Conservation (phyloP, 2,113 vertebrate genomes). For the Phalacrocorax carbo region DNA sequence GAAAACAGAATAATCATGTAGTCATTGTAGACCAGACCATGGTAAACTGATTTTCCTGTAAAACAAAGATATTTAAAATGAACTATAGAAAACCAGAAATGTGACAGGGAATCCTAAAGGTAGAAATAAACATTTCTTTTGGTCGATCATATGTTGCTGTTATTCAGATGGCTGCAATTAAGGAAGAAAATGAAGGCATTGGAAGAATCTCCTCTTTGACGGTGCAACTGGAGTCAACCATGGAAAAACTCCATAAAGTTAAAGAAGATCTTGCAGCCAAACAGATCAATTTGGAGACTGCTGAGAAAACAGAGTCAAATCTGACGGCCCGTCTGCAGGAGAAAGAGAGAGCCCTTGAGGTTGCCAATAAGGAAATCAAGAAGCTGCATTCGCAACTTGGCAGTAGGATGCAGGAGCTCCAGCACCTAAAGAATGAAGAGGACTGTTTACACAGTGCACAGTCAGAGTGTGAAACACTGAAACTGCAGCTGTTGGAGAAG, state of each 20-base stretch:
- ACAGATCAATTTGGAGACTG: constrained; percentile 58
- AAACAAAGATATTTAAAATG: background rate
- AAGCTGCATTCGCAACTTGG: constrained; percentile 67
- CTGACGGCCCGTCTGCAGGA: constrained; percentile 53
- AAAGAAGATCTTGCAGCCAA: constrained; percentile 52
- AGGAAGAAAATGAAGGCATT: constrained; percentile 68
- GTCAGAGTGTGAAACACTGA: constrained; percentile 61
- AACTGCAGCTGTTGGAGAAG: constrained; percentile 67
- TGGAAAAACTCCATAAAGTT: constrained; percentile 63
- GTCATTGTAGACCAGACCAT: background rate
- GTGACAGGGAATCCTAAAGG: background rate
- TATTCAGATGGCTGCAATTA: constrained; percentile 66
- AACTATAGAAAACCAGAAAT: background rate
- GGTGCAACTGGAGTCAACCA: constrained; percentile 66
- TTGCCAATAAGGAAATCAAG: constrained; percentile 42
- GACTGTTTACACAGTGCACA: constrained; percentile 45
- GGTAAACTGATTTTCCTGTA: background rate
- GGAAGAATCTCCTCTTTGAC: constrained; percentile 66
- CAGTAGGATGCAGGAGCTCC: constrained; percentile 69
- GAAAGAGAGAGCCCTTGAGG: constrained; percentile 61
- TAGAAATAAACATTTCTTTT: background rate
- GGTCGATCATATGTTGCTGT: background rate
- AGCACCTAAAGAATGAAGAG: constrained; percentile 58
- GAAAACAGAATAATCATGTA: background rate
- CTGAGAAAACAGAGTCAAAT: constrained; percentile 55